Evolutionary conservation across 1,140 invertebrate genomes (phyloP), one percentile per base, ranked within the genome.

Genomic region (Heliothis subflexa): DNA sequence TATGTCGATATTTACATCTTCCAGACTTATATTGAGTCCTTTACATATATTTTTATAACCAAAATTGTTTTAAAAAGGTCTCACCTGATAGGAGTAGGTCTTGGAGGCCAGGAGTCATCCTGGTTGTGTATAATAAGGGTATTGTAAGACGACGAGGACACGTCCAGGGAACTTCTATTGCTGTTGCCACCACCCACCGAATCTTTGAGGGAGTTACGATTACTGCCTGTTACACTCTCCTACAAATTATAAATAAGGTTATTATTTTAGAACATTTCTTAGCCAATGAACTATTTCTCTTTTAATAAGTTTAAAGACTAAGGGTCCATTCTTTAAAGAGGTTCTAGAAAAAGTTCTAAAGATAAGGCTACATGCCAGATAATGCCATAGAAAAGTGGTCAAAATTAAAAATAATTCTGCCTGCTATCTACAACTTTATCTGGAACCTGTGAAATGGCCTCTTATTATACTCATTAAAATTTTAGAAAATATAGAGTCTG

Each of bases 41-140:
- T 21, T 16, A 21, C 33, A 13, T 25, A 25, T 11, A 9, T 12
- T 59, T 59, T 52, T 1, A 52, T n/a, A n/a, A 52, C n/a, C 13
- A 55, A 7, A 18, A 21, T 1, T 21, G 2, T 25, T 12, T 12
- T 21, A 25, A 25, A 0, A 57, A 18, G 52, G 47, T 50, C 47
- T 88, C 76, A 94, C 93, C 93, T 86, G 74, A 94, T 94, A 75
- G 93, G 92, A 21, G 93, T 93, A 10, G 93, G 93, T 79, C 93
- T 78, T 13, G 91, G 84, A 1, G 96, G 95, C 96, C 97, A 97
- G 18, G 96, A 95, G 80, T 96, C 96, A 86, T 97, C 96, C 59
- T 95, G 94, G 91, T 96, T 97, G 80, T 97, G 97, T 85, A 97
- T 97, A 76, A 98, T 97, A 12, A 97, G 95, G 12, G 97, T 97